Evolutionary conservation across 2,113 vertebrate species (phyloP), one percentile per base, ranked within the genome.

Genomic region (Cinclus cinclus): DNA sequence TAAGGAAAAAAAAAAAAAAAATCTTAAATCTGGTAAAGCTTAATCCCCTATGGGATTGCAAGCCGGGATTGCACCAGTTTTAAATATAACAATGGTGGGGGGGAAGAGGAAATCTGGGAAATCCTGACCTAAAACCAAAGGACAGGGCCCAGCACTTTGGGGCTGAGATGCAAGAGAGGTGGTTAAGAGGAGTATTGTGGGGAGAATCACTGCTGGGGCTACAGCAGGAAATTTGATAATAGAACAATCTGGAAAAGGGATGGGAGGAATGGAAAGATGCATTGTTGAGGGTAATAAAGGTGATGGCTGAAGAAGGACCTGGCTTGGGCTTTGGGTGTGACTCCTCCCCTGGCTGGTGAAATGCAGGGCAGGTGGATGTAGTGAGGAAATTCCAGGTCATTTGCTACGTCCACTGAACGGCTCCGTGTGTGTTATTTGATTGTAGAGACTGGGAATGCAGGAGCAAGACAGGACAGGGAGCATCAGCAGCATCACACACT

Each of bases 101-200:
- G 0, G 1, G 33, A 46, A 5, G 10, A 42, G 37, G 30, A 41
- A 41, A 41, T n/a, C 8, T 8, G 30, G 53, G 60, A 74, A 94
- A 76, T 53, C 28, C 33, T 69, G 4, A 25, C 30, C 31, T 44
- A 42, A 60, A 89, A 25, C 9, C 30, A 60, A 19, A 46, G 33
- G 44, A 23, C n/a, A 68, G 13, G 17, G 35, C n/a, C 9, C n/a
- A 44, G 22, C 7, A 12, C 5, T 15, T 19, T 1, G 25, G 37
- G n/a, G 17, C 11, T 5, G 7, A 83, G 42, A 1, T 33, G 23
- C 15, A 74, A 56, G 50, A 68, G 44, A 55, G 8, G 21, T 16
- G 37, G 11, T 28, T 11, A 10, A 2, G 20, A 64, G 27, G 7
- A 86, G 6, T 1, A 0, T 9, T 23, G 5, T 0, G 1, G 1